Conservation (phyloP, 1,140 invertebrate species). For the Leguminivora glycinivorella region DNA sequence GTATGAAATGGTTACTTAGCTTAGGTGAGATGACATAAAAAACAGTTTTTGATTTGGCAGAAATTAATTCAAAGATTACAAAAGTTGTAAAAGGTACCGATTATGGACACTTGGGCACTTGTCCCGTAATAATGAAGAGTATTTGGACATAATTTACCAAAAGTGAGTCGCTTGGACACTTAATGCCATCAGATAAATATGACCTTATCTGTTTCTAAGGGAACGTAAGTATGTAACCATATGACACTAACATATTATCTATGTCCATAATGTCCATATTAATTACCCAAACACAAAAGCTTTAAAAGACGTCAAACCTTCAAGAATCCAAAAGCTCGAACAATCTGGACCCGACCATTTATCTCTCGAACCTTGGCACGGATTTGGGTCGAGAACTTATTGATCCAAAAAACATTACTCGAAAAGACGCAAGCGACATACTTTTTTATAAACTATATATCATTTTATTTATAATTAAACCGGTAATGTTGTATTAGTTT, state of each 20-base stretch:
- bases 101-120: too few relatives aligned
- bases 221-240: too few relatives aligned
- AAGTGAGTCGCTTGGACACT: too few relatives aligned
- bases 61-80: too few relatives aligned
- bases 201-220: too few relatives aligned
- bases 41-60: too few relatives aligned
- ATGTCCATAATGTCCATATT: neutral
- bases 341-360: slow-evolving; percentile 1
- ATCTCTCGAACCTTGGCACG: neutral
- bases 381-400: neutral
- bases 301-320: neutral
- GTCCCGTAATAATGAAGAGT: too few relatives aligned
- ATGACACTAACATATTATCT: neutral
- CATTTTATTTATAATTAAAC: neutral
- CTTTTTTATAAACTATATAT: neutral
- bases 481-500: neutral
- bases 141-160: too few relatives aligned
- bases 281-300: neutral
- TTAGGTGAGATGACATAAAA: too few relatives aligned
- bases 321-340: slow-evolving; percentile 1
- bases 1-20: too few relatives aligned
- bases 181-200: too few relatives aligned
- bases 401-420: neutral
- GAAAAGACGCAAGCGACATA: neutral
- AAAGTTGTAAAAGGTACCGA: too few relatives aligned